A percentile compares a stretch with the other conserved stretches of the same genome.
phyloP scores from a whole-genome alignment of 2,113 vertebrate genomes.

The Crotophaga sulcirostris region DNA sequence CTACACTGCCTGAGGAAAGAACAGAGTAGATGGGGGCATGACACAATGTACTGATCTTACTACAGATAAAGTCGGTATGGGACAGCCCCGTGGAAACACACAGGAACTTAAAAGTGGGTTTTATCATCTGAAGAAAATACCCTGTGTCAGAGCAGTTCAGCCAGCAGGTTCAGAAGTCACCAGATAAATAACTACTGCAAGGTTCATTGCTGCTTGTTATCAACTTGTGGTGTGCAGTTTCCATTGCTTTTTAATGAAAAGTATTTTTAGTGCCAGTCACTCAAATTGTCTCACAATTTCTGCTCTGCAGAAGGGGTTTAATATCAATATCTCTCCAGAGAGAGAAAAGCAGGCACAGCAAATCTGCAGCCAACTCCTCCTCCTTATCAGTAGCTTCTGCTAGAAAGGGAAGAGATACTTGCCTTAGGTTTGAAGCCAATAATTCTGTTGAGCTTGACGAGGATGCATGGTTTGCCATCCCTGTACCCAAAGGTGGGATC shows the following conservation, averaged over 20 bases:
- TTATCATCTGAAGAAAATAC: neutral
- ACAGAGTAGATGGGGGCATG: neutral
- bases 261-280: neutral
- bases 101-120: neutral
- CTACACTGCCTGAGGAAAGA: neutral
- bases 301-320: neutral
- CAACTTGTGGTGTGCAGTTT: neutral
- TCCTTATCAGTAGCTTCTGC: neutral
- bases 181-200: neutral
- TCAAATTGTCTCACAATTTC: neutral
- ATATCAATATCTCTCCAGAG: neutral
- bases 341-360: neutral
- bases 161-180: neutral
- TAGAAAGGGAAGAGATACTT: slow-evolving; percentile 47
- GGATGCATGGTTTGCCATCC: slow-evolving; percentile 86
- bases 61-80: neutral
- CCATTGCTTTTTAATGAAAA: neutral
- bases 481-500: slow-evolving; percentile 82
- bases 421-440: slow-evolving; percentile 91
- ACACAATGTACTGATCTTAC: neutral
- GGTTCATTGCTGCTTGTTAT: neutral
- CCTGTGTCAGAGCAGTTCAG: accelerated
- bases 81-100: neutral
- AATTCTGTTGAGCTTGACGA: slow-evolving; percentile 94
- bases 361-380: neutral